Conservation (phyloP, 2,113 vertebrate genomes). For the Anser brachyrhynchus region DNA sequence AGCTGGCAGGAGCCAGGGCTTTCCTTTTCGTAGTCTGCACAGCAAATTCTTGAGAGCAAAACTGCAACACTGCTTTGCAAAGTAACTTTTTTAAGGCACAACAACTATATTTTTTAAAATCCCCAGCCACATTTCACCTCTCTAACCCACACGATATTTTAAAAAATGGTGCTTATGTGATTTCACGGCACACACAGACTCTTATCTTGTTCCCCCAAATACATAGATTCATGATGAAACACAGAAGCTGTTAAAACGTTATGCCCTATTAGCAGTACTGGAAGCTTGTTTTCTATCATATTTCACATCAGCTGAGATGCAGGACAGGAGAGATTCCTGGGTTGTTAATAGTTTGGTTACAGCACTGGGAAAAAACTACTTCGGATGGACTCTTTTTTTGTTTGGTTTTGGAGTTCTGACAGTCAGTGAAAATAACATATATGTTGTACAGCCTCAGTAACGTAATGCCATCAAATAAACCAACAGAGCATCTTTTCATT, state of each 20-base stretch:
- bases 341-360: not conserved
- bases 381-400: not conserved
- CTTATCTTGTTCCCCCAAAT: not conserved
- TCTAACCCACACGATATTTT: conserved; percentile 49
- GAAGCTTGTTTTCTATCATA: conserved; percentile 1
- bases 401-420: conserved; percentile 3
- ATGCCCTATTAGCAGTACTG: not conserved
- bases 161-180: not conserved
- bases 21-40: not conserved
- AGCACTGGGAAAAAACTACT: not conserved
- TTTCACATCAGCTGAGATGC: conserved; percentile 18
- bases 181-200: not conserved
- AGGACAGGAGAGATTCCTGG: not conserved
- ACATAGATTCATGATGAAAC: conserved; percentile 21
- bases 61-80: conserved; percentile 13
- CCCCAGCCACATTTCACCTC: conserved; percentile 5
- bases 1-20: not conserved
- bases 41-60: conserved; percentile 12
- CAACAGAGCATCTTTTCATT: not conserved
- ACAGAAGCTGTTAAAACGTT: conserved; percentile 5
- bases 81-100: conserved; percentile 31
- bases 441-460: not conserved
- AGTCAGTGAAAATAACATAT: not conserved
- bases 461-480: conserved; percentile 6
- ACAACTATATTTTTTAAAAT: not conserved